Evolutionary conservation across 2,888 invertebrate genomes (phyloP).

Genomic region (Glyphotaelius pellucidus): DNA sequence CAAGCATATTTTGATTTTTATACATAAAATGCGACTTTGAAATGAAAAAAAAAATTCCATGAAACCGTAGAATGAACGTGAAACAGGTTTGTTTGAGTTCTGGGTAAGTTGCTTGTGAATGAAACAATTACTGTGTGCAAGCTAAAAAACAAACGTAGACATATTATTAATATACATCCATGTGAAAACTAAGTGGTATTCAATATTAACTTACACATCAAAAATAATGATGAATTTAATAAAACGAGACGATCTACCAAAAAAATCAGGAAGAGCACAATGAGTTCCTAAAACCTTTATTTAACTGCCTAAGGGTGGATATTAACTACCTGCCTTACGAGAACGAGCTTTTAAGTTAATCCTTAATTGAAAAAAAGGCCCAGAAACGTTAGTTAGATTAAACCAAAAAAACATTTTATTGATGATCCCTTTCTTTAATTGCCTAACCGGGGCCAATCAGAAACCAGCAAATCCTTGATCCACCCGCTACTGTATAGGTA

Average conservation of each 20-base stretch:
- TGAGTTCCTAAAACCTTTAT: neutral
- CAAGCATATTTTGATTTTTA: no score
- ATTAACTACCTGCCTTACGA: neutral
- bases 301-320: neutral
- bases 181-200: neutral
- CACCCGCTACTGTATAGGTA: neutral
- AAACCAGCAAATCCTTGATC: neutral
- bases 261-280: neutral
- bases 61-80: no score
- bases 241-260: neutral
- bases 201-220: no score
- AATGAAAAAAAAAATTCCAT: no score
- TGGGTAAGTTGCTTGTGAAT: no score
- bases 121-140: no score
- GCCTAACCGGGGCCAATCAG: neutral
- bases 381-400: neutral
- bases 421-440: neutral
- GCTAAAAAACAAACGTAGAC: no score
- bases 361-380: neutral
- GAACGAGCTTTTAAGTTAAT: neutral
- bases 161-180: neutral
- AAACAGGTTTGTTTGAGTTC: no score
- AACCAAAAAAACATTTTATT: slow-evolving; percentile 2
- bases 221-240: neutral
- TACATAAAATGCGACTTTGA: no score